Conservation (phyloP, 2,797 vertebrate species). For the Bryconaethiops microstoma region DNA sequence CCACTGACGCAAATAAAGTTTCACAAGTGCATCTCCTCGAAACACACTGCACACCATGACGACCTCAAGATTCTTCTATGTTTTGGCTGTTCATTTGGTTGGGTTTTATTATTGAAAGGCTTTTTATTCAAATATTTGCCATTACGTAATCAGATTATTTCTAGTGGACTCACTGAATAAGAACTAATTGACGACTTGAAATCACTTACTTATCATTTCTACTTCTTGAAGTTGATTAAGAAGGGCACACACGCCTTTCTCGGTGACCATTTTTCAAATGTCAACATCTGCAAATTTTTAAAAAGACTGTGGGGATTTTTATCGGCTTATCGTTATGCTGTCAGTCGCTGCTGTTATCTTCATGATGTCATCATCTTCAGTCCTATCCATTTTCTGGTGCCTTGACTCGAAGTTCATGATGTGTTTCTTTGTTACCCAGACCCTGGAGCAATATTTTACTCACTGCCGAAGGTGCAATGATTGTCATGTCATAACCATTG, state of each 20-base stretch:
- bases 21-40: no score
- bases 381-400: not conserved
- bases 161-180: no score
- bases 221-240: not conserved
- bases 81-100: no score
- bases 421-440: slow-evolving; percentile 6
- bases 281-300: not conserved
- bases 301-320: not conserved
- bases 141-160: not conserved
- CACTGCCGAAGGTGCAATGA: slow-evolving; percentile 32
- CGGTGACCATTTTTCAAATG: not conserved
- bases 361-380: not conserved
- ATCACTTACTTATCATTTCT: no score
- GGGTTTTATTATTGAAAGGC: not conserved
- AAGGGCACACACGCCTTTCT: not conserved
- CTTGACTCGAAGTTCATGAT: slow-evolving; percentile 3
- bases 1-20: no score
- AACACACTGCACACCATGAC: no score
- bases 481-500: not conserved
- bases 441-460: slow-evolving; percentile 13
- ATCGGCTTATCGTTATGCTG: not conserved
- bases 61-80: no score
- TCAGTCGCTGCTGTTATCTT: not conserved
- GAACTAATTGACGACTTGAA: no score
- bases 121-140: not conserved